A percentile compares a stretch with the other conserved stretches of the same genome.
Evolutionary conservation across 1,140 invertebrate genomes (phyloP).

Genomic region (Zaprionus ghesquierei): DNA sequence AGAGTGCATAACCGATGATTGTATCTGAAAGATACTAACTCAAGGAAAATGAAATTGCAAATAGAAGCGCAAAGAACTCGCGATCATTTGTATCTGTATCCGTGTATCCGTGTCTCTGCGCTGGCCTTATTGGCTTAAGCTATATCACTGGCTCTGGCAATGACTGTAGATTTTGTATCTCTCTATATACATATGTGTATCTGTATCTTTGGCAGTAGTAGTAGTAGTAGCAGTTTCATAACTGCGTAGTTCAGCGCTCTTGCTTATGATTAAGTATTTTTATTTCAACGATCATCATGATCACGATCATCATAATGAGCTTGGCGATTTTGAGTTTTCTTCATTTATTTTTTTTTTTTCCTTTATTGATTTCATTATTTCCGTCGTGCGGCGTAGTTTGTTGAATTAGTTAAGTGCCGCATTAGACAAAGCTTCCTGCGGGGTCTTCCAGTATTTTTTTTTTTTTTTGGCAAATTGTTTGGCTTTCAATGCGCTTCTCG

Average conservation of each 20-base stretch:
- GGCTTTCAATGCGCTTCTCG: constrained; percentile 40
- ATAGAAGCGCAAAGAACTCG: not conserved
- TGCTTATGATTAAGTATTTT: constrained; percentile 32
- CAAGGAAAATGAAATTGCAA: not conserved
- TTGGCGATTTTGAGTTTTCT: constrained; percentile 63
- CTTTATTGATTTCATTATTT: constrained; percentile 65
- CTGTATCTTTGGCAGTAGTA: constrained; percentile 39
- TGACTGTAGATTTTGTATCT: constrained; percentile 2
- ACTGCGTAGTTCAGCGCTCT: constrained; percentile 64
- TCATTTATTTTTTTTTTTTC: constrained; percentile 23
- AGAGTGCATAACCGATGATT: not conserved
- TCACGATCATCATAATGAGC: constrained; percentile 4
- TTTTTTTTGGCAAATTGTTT: constrained; percentile 3
- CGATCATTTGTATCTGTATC: not conserved
- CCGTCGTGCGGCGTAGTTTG: constrained; percentile 65
- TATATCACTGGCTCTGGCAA: not conserved
- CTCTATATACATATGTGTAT: not conserved
- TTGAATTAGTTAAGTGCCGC: constrained; percentile 76
- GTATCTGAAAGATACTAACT: not conserved
- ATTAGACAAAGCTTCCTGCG: constrained; percentile 40
- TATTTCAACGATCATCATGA: constrained; percentile 39
- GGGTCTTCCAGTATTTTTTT: constrained; percentile 6
- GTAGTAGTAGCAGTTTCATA: no score
- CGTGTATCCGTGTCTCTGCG: no score
- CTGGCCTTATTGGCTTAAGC: not conserved